Percentiles rank a stretch among this genome's conserved stretches.
These are phyloP conservation scores for Ricordea florida DNA, from an alignment of 92 coral and sea anemone species.

Conservation along the genomic window DNA sequence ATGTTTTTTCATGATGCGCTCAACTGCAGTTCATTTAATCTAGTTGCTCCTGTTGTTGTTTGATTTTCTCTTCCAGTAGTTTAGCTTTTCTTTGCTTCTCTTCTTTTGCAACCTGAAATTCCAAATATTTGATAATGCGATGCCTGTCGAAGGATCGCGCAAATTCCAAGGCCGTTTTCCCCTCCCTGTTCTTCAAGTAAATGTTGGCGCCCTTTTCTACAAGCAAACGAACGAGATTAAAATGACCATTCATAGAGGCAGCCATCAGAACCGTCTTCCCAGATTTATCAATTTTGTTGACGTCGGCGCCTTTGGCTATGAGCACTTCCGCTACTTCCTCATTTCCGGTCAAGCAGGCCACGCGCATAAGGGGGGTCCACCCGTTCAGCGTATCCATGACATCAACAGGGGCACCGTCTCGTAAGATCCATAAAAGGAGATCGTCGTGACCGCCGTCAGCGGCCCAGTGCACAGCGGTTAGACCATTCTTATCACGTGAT, in stretches of 20 bases:
- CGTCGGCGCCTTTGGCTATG: constrained; percentile 86
- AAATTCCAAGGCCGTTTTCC: constrained; percentile 95
- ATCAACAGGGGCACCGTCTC: constrained; percentile 88
- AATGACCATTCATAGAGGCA: constrained; percentile 95
- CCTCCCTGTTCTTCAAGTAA: constrained; percentile 83
- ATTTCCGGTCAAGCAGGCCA: constrained; percentile 90
- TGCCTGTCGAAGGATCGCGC: constrained; percentile 93
- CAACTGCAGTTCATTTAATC: no score
- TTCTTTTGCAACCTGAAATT: constrained; percentile 79
- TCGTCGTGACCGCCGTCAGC: constrained; percentile 99
- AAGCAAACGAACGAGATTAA: constrained; percentile 87
- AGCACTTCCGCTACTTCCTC: constrained; percentile 86
- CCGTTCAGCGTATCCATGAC: constrained; percentile 66
- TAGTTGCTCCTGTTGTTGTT: constrained; percentile 11
- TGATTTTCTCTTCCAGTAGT: constrained; percentile 68
- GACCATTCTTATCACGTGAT: constrained; percentile 88
- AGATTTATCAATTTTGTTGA: constrained; percentile 86
- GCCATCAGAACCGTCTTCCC: constrained; percentile 96
- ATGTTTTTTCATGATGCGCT: no score
- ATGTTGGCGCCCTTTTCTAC: constrained; percentile 96
- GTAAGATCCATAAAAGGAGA: constrained; percentile 76
- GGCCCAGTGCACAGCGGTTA: constrained; percentile 99
- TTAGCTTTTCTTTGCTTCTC: constrained; percentile 90
- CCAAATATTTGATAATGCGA: constrained; percentile 85
- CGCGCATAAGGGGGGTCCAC: constrained; percentile 98